phyloP scores from a whole-genome alignment of 2,797 vertebrate species.

The Oceanodroma leucorhoa region DNA sequence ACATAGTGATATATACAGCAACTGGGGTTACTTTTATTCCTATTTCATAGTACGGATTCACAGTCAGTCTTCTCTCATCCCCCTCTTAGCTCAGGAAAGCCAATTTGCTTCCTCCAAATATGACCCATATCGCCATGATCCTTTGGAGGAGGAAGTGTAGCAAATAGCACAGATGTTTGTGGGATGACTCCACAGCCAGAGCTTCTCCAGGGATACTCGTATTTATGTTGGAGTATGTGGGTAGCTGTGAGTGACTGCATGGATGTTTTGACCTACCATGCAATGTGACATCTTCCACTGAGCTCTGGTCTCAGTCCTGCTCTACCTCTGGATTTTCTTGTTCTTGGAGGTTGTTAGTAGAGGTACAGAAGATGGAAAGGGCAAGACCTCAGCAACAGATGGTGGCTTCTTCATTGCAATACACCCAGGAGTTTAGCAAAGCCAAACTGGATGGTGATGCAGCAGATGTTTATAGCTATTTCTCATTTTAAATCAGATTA shows the following conservation, averaged over 20 bases:
- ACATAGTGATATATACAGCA: neutral
- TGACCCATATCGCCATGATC: neutral
- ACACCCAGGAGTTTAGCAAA: neutral
- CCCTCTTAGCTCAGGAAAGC: neutral
- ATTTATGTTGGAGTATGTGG: neutral
- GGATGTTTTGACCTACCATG: neutral
- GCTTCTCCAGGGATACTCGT: neutral
- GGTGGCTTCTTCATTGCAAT: neutral
- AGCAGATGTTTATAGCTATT: neutral
- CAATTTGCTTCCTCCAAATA: neutral
- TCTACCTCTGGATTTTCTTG: neutral
- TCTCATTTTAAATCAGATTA: conserved; percentile 19
- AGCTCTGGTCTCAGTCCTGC: neutral
- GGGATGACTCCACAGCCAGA: neutral
- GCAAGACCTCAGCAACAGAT: neutral
- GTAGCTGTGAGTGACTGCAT: neutral
- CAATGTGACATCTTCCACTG: neutral
- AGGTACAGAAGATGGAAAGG: neutral
- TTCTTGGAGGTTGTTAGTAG: neutral
- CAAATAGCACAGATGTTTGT: neutral
- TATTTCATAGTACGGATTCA: rapidly evolving
- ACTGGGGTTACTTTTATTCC: neutral
- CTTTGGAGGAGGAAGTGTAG: neutral
- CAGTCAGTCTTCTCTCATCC: neutral
- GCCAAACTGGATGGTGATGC: neutral